phyloP scores from a whole-genome alignment of 2,888 invertebrate species.

The Ochropleura plecta region DNA sequence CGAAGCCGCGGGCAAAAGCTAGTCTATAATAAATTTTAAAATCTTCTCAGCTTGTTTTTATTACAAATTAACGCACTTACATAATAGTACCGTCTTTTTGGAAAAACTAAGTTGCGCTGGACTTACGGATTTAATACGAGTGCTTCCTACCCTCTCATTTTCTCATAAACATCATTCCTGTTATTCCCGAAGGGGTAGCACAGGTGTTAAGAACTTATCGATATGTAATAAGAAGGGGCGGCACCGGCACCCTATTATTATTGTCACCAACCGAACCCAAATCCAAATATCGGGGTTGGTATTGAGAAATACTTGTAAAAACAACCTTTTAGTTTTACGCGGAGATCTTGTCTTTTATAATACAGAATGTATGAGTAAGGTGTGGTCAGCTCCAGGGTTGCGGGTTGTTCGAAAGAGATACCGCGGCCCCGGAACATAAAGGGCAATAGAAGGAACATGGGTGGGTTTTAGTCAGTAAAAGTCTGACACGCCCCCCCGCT shows the following conservation, averaged over 20 bases:
- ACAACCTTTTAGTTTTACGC: background rate
- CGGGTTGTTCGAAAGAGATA: too few relatives aligned
- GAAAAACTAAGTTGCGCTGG: background rate
- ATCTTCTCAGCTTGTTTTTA: too few relatives aligned
- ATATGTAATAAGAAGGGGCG: background rate
- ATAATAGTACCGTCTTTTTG: background rate
- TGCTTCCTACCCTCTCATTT: background rate
- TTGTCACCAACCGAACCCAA: background rate
- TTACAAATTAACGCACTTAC: too few relatives aligned
- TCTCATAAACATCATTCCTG: background rate
- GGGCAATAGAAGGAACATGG: too few relatives aligned
- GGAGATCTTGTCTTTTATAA: background rate
- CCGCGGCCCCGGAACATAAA: too few relatives aligned
- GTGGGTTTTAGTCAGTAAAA: too few relatives aligned
- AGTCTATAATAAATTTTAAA: too few relatives aligned
- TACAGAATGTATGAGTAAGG: background rate
- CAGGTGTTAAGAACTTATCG: constrained; percentile 3
- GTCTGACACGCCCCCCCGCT: too few relatives aligned
- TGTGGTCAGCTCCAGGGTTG: too few relatives aligned
- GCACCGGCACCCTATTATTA: background rate
- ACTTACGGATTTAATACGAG: background rate
- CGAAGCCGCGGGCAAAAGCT: too few relatives aligned
- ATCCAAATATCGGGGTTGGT: background rate
- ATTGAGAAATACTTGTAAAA: background rate
- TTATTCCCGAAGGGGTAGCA: background rate